phyloP scores from a whole-genome alignment of 1,140 invertebrate species.

The Portunus trituberculatus region DNA sequence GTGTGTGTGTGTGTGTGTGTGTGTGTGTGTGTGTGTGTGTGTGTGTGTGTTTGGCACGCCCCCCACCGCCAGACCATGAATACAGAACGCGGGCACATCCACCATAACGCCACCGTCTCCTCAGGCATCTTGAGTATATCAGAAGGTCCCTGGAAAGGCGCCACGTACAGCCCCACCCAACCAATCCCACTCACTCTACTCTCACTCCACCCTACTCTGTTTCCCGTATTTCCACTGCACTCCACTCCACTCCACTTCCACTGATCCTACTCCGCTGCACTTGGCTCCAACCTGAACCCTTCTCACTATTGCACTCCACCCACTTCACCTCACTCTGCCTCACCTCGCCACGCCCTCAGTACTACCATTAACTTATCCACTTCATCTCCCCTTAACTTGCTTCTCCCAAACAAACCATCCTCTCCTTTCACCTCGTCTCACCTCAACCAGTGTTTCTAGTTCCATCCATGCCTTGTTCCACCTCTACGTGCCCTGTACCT shows the following conservation, averaged over 20 bases:
- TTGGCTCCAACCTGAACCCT: background rate
- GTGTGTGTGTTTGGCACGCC: background rate
- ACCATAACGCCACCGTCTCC: background rate
- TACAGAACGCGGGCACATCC: background rate
- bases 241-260: no score
- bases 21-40: background rate
- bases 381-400: background rate
- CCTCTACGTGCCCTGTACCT: no score
- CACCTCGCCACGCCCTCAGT: background rate
- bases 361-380: background rate
- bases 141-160: background rate
- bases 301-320: background rate
- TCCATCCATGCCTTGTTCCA: no score
- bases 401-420: background rate
- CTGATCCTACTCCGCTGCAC: no score
- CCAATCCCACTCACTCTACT: no score
- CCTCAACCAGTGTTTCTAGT: background rate
- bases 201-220: no score
- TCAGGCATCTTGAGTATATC: background rate
- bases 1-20: conserved; percentile 1
- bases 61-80: background rate
- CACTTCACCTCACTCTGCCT: background rate
- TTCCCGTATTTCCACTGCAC: no score
- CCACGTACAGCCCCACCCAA: background rate
- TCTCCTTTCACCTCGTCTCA: background rate